phyloP scores from a whole-genome alignment of 2,797 vertebrate species.

The Oryzias sinensis region DNA sequence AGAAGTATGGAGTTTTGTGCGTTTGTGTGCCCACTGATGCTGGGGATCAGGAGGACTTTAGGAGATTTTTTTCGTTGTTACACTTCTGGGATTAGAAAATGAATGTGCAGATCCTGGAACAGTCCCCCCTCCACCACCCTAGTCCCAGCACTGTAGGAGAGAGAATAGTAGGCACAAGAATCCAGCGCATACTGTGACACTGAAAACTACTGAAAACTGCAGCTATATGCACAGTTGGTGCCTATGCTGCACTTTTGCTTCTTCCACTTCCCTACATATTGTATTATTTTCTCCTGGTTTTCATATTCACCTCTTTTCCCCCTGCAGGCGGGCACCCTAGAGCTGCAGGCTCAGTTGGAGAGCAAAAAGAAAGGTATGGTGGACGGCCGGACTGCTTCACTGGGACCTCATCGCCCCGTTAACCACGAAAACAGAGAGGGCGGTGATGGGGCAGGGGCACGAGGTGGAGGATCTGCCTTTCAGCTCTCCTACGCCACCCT shows the following conservation, averaged over 20 bases:
- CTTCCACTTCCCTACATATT: not conserved
- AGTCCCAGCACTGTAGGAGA: slow-evolving; percentile 38
- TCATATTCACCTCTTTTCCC: slow-evolving; percentile 31
- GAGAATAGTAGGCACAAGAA: slow-evolving; percentile 25
- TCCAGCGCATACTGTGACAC: slow-evolving; percentile 22
- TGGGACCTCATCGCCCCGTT: slow-evolving; percentile 66
- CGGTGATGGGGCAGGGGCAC: slow-evolving; percentile 51
- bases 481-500: slow-evolving; percentile 81
- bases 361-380: slow-evolving; percentile 71
- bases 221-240: slow-evolving; percentile 30
- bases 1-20: slow-evolving; percentile 4
- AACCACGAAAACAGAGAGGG: slow-evolving; percentile 56
- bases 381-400: slow-evolving; percentile 66
- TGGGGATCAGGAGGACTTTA: slow-evolving; percentile 34
- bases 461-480: slow-evolving; percentile 62
- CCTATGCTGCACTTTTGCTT: not conserved
- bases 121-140: slow-evolving; percentile 17
- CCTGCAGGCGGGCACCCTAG: slow-evolving; percentile 75
- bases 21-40: slow-evolving; percentile 28
- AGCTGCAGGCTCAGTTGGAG: slow-evolving; percentile 76
- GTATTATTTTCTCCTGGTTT: not conserved
- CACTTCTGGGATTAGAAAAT: slow-evolving; percentile 32
- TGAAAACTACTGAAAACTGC: slow-evolving; percentile 28
- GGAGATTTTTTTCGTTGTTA: slow-evolving; percentile 21
- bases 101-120: slow-evolving; percentile 35